Percentiles rank a stretch among this genome's conserved stretches.
These are phyloP conservation scores for Scomber colias DNA, from an alignment of 2,113 vertebrate genomes.

Conservation along the genomic window DNA sequence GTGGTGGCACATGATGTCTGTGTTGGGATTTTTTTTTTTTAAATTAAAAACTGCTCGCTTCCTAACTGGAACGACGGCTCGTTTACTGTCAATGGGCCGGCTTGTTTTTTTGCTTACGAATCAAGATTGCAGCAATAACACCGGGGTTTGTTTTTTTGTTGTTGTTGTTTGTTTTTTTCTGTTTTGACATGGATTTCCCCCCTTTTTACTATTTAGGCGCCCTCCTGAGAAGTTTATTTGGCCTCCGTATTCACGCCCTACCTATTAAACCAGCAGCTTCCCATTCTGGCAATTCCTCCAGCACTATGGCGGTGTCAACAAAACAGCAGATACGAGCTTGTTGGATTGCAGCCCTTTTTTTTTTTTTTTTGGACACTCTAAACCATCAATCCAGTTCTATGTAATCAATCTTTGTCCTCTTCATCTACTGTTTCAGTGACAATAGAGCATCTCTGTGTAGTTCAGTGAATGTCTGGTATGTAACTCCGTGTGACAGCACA, in stretches of 20 bases:
- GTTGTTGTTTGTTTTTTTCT: constrained; percentile 23
- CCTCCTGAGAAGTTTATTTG: constrained; percentile 69
- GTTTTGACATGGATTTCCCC: constrained; percentile 64
- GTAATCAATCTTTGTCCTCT: constrained; percentile 39
- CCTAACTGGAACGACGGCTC: constrained; percentile 12
- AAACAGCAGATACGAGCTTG: constrained; percentile 24
- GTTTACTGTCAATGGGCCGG: constrained; percentile 33
- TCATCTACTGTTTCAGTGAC: constrained; percentile 49
- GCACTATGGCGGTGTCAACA: constrained; percentile 26
- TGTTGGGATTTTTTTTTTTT: constrained; percentile 2
- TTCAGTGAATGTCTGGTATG: constrained; percentile 66
- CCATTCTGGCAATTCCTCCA: constrained; percentile 36
- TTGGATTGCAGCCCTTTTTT: neutral
- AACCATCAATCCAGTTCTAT: constrained; percentile 10
- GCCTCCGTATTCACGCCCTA: constrained; percentile 64
- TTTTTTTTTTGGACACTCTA: constrained; percentile 3
- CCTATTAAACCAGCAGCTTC: constrained; percentile 64
- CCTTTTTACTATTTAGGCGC: constrained; percentile 59
- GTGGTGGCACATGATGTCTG: neutral
- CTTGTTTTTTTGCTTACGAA: constrained; percentile 38
- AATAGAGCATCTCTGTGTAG: constrained; percentile 59
- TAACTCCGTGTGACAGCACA: constrained; percentile 72
- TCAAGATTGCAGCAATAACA: constrained; percentile 44
- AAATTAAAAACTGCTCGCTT: constrained; percentile 9
- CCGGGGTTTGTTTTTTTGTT: neutral